Evolutionary conservation across 53 echinoderm and acorn worm genomes (phyloP).

Genomic region (Stichopus horrens): DNA sequence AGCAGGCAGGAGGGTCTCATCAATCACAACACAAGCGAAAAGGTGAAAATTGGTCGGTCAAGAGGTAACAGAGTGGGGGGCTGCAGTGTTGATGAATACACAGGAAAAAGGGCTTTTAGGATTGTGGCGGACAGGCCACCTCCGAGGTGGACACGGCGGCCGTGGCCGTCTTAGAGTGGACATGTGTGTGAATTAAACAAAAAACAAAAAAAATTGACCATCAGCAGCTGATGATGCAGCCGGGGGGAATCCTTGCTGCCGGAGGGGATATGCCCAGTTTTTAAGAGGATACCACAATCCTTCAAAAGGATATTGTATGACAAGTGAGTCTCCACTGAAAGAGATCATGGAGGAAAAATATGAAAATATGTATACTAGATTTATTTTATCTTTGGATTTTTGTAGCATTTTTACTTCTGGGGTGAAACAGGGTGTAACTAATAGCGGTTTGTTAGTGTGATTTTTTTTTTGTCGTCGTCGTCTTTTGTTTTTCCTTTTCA

Average conservation of each 20-base stretch:
- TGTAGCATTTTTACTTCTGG: constrained; percentile 44
- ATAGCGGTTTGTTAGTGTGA: constrained; percentile 13
- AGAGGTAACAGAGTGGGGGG: neutral
- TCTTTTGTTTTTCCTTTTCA: no score
- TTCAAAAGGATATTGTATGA: neutral
- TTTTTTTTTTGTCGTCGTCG: neutral
- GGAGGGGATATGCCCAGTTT: constrained; percentile 7
- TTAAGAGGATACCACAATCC: constrained; percentile 9
- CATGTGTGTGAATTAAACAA: constrained; percentile 20
- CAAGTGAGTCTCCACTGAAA: no score
- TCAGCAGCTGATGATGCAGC: constrained; percentile 43
- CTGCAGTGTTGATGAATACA: constrained; percentile 1
- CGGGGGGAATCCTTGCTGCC: constrained; percentile 13
- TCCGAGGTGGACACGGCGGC: neutral
- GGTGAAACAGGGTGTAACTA: constrained; percentile 40
- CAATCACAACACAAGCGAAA: no score
- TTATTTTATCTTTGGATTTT: constrained; percentile 36
- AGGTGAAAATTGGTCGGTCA: no score
- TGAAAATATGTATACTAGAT: constrained; percentile 23
- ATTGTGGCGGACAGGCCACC: neutral
- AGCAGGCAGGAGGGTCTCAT: no score
- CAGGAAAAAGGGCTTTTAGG: neutral
- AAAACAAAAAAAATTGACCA: neutral
- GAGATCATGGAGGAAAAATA: neutral
- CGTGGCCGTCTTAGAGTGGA: neutral